Percentiles rank a stretch among this genome's conserved stretches.
Conservation (phyloP, 2,113 vertebrate genomes). For the Bungarus multicinctus region DNA sequence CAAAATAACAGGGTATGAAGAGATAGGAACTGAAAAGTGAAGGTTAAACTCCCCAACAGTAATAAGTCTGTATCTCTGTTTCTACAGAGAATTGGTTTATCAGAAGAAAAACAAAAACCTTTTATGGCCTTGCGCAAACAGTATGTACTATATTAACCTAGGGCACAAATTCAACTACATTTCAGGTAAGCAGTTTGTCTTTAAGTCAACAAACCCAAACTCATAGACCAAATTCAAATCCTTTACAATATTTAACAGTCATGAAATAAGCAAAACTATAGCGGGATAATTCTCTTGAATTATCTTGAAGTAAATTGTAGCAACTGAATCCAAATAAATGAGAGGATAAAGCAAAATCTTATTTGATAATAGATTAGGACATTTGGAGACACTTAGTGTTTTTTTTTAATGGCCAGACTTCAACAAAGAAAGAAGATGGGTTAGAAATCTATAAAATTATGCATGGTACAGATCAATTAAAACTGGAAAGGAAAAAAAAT, state of each 20-base stretch:
- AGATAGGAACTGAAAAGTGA: constrained; percentile 25
- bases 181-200: constrained; percentile 9
- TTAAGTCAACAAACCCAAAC: constrained; percentile 10
- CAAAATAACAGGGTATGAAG: constrained; percentile 2
- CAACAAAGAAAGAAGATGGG: too few species aligned
- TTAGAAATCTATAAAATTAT: neutral
- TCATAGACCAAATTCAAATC: neutral
- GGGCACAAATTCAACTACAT: neutral
- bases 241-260: constrained; percentile 4
- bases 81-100: constrained; percentile 6
- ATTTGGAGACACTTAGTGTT: neutral
- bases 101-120: neutral
- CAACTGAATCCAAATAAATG: neutral
- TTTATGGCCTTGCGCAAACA: constrained; percentile 8
- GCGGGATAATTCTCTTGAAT: neutral
- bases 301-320: neutral
- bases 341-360: neutral
- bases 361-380: neutral
- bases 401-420: neutral
- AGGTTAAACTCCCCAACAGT: constrained; percentile 9
- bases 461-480: neutral
- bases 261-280: neutral
- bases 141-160: constrained; percentile 16
- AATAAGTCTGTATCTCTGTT: constrained; percentile 8
- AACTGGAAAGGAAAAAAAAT: neutral